These are phyloP conservation scores for Aphis gossypii DNA, from an alignment of 1,140 invertebrate genomes.

Conservation along the genomic window DNA sequence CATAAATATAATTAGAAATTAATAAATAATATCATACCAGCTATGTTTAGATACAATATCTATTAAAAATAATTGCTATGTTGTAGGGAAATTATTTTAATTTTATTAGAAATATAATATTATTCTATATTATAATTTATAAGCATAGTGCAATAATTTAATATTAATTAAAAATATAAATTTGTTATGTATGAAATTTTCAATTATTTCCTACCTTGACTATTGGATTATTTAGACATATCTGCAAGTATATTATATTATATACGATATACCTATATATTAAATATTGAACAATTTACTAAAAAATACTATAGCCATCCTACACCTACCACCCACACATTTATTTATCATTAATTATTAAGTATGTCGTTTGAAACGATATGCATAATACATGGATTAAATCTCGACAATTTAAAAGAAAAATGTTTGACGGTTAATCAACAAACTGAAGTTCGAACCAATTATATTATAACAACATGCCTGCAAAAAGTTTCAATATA, in stretches of 20 bases:
- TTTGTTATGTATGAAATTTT: neutral
- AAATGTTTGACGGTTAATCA: conserved; percentile 4
- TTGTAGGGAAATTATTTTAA: neutral
- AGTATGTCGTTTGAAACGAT: neutral
- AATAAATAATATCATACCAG: neutral
- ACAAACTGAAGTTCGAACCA: neutral
- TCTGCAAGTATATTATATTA: neutral
- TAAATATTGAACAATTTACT: neutral
- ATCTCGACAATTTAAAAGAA: neutral
- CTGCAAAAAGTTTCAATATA: neutral
- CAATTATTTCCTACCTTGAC: neutral
- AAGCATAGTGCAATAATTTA: too few relatives aligned
- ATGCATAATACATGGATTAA: neutral
- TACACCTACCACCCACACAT: neutral
- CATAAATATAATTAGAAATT: neutral
- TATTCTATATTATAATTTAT: neutral
- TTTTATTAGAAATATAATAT: neutral
- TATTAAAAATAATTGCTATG: neutral
- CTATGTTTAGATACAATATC: neutral
- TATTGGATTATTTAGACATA: neutral
- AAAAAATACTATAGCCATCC: neutral
- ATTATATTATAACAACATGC: neutral
- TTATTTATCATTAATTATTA: neutral
- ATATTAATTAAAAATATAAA: neutral
- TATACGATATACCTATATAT: neutral